Percentiles rank a stretch among this genome's conserved stretches.
Evolutionary conservation across 2,888 invertebrate genomes (phyloP).

Genomic region (Limnephilus lunatus): DNA sequence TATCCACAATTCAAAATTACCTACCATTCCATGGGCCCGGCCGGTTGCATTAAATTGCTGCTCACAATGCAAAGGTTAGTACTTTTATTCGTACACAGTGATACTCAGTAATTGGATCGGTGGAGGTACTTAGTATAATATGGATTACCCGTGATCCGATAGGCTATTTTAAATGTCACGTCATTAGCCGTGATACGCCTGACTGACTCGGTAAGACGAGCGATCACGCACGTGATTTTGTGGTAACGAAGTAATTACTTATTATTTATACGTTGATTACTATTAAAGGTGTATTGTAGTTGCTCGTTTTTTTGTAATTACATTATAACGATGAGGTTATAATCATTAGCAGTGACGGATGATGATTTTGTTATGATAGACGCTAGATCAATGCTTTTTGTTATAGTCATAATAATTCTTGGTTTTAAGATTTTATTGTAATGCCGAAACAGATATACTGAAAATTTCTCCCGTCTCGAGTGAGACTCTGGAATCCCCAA

Average conservation of each 20-base stretch:
- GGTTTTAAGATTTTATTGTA: no score
- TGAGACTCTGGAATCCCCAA: no score
- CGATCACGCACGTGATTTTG: not conserved
- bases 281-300: not conserved
- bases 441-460: no score
- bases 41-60: not conserved
- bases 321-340: not conserved
- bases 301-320: not conserved
- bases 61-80: not conserved
- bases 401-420: no score
- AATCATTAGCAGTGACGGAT: no score
- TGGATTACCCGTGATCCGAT: not conserved
- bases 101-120: not conserved
- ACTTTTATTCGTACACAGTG: not conserved
- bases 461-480: no score
- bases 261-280: not conserved
- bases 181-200: not conserved
- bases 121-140: not conserved
- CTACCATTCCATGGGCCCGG: not conserved
- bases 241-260: not conserved
- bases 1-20: not conserved
- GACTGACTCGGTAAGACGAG: not conserved
- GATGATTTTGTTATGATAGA: no score
- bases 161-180: slow-evolving; percentile 38
- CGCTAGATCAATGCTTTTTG: no score